Conservation (phyloP, 2,888 invertebrate species). For the Cylloceria caligata region DNA sequence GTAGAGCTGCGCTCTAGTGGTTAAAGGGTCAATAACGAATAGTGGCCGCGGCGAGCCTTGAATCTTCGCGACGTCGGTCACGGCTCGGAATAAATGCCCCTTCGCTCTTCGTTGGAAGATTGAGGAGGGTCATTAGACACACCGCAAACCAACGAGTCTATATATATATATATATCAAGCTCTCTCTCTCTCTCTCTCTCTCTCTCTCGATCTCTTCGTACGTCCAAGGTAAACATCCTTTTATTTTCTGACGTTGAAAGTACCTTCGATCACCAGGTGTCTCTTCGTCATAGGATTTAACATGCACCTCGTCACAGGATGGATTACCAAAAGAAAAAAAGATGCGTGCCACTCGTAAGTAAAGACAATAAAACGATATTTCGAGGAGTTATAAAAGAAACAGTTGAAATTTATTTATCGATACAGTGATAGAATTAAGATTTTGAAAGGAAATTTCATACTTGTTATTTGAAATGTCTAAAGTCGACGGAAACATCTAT, state of each 20-base stretch:
- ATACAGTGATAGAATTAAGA: too few species aligned
- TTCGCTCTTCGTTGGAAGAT: conserved; percentile 72
- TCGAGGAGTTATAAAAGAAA: neutral
- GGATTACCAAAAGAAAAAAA: conserved; percentile 13
- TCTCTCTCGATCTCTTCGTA: conserved; percentile 5
- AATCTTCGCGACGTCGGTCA: conserved; percentile 61
- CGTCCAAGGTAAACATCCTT: conserved; percentile 12
- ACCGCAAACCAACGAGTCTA: conserved; percentile 46
- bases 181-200: conserved; percentile 2
- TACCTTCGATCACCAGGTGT: conserved; percentile 55
- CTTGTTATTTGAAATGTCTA: neutral
- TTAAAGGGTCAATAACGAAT: conserved; percentile 69
- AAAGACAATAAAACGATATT: neutral
- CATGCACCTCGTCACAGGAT: conserved; percentile 8
- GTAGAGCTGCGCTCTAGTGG: conserved; percentile 32
- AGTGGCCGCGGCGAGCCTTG: conserved; percentile 49
- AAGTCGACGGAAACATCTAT: neutral
- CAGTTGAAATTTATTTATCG: too few species aligned
- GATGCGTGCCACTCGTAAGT: neutral
- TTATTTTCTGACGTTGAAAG: conserved; percentile 66
- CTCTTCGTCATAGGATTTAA: too few species aligned
- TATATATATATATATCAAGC: neutral
- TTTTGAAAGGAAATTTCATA: too few species aligned
- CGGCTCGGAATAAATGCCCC: conserved; percentile 75
- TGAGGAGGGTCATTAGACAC: conserved; percentile 76